phyloP scores from a whole-genome alignment of 35 echinoderm and acorn worm species.

The Acanthaster planci region DNA sequence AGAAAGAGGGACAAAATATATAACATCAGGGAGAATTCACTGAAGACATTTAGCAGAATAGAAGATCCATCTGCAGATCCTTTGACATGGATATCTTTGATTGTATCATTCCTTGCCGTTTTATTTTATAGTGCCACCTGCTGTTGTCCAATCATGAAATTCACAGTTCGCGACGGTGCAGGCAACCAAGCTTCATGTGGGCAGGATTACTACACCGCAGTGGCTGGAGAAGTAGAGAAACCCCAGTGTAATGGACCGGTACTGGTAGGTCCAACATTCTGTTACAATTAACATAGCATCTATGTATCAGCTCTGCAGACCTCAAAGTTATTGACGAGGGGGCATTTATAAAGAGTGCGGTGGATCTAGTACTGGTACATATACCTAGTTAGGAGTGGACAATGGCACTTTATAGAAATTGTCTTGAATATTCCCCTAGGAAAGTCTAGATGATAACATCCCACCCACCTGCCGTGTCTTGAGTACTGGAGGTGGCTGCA shows the following conservation, averaged over 20 bases:
- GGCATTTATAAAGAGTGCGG: background rate
- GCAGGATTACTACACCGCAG: background rate
- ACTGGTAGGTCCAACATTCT: no score
- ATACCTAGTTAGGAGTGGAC: background rate
- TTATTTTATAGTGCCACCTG: background rate
- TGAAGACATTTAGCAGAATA: background rate
- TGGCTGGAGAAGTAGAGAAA: background rate
- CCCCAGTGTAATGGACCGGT: conserved; percentile 1
- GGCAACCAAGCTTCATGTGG: background rate
- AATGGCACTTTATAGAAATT: background rate
- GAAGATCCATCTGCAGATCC: background rate
- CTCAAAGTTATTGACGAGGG: background rate
- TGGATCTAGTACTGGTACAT: background rate
- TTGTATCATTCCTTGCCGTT: background rate
- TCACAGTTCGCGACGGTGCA: background rate
- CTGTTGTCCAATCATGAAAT: background rate
- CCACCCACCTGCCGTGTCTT: background rate
- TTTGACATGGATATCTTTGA: background rate
- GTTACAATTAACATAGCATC: no score
- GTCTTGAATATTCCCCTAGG: background rate
- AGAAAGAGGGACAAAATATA: no score
- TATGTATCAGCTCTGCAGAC: no score
- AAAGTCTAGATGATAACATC: background rate
- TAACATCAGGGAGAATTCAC: no score
- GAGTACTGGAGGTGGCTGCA: background rate